Conservation (phyloP, 2,888 invertebrate genomes). For the Lasioglossum marginatum region DNA sequence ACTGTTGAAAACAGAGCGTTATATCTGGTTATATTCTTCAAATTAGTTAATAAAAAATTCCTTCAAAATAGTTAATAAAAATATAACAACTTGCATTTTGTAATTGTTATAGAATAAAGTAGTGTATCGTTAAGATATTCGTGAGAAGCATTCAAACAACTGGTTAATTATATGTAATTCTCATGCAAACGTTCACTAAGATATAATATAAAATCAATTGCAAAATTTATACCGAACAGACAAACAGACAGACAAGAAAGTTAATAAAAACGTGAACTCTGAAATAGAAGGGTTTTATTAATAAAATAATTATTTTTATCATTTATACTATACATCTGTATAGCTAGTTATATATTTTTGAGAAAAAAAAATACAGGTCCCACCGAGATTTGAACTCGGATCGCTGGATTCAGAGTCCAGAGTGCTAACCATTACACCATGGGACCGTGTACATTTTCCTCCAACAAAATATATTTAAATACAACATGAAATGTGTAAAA, state of each 20-base stretch:
- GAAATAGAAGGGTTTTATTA: background rate
- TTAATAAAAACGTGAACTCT: too few relatives aligned
- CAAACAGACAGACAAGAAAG: too few relatives aligned
- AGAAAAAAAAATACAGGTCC: slow-evolving; percentile 84
- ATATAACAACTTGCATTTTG: background rate
- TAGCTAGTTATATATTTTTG: background rate
- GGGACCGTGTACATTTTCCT: slow-evolving; percentile 84
- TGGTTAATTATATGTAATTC: background rate
- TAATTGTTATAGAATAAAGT: background rate
- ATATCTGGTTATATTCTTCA: background rate
- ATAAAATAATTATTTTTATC: background rate
- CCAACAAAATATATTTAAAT: background rate
- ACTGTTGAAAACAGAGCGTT: slow-evolving; percentile 14
- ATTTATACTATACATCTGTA: background rate
- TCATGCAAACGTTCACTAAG: background rate
- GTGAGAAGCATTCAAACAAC: background rate
- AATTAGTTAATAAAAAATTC: background rate
- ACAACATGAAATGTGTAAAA: accelerated
- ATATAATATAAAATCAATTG: too few relatives aligned
- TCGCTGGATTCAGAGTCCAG: slow-evolving; percentile 93
- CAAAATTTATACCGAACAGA: too few relatives aligned
- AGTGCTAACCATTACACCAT: slow-evolving; percentile 93
- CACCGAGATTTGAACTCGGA: slow-evolving; percentile 93
- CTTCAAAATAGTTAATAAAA: background rate
- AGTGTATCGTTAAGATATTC: background rate